Evolutionary conservation across 2,888 invertebrate species (phyloP), one percentile per base, ranked within the genome.

Genomic region (Mylabris sibirica): DNA sequence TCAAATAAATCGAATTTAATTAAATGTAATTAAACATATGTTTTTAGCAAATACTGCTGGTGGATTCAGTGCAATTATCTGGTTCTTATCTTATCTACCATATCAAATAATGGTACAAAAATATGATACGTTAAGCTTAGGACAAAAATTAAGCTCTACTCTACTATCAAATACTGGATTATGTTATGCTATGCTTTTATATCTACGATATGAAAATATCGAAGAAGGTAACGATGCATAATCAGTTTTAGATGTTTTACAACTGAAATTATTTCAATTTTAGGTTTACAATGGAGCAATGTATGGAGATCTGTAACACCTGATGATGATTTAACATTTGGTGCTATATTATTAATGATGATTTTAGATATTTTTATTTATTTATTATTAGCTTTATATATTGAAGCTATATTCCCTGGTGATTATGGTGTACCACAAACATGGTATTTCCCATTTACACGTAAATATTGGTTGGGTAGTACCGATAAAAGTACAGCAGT

Each of bases 331-430:
- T 87, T 94, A 69, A 84, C 90, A 0, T 86, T 94, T 75, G 92
- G 92, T 1, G 87, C 90, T 77, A 88, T 92, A 59, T 84, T 95
- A 22, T 76, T 93, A 2, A 90, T 94, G 86, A 83, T 96, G 77
- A 79, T 90, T 26, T 70, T 92, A 1, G 91, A 93, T 79, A 85
- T 88, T n/a, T 67, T 91, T 1, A 60, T 95, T 0, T 94, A 95
- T 79, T 87, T 93, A 82, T 65, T 91, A 3, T 81, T 95, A 53
- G 91, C 96, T 0, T 85, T 95, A 75, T 97, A 97, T 81, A 84
- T 96, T 49, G 96, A 96, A 82, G 92, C 92, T 76, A 89, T 97
- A 17, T 87, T 90, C 70, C 96, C 97, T 0, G 96, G 96, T 12
- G 91, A 92, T 6, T 94, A 88, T 81, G 96, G 96, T 9, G 90